Evolutionary conservation across 2,888 invertebrate species (phyloP).

Genomic region (Apotomis capreana): DNA sequence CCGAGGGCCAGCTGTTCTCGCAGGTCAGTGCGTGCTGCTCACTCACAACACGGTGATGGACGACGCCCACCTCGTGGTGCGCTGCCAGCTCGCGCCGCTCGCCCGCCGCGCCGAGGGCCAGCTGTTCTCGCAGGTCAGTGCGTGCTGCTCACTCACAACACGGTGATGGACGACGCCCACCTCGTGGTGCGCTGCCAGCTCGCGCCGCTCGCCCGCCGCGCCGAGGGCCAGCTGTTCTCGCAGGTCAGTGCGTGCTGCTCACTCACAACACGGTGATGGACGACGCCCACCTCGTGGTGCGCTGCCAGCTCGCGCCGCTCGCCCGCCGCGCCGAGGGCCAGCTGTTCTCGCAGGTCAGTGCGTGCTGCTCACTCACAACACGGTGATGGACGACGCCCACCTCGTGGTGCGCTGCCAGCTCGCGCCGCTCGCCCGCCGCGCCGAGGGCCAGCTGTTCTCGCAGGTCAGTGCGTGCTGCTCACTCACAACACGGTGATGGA

Average conservation of each 20-base stretch:
- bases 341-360: constrained; percentile 94
- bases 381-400: constrained; percentile 97
- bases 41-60: constrained; percentile 89
- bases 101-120: constrained; percentile 91
- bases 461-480: constrained; percentile 86
- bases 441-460: constrained; percentile 94
- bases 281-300: constrained; percentile 95
- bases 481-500: constrained; percentile 93
- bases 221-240: constrained; percentile 94
- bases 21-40: constrained; percentile 86
- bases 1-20: constrained; percentile 94
- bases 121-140: constrained; percentile 94
- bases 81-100: constrained; percentile 92
- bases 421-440: constrained; percentile 87
- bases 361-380: too few relatives aligned
- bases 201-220: constrained; percentile 87
- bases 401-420: constrained; percentile 95
- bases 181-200: constrained; percentile 95
- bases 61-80: constrained; percentile 95
- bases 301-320: constrained; percentile 92
- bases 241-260: constrained; percentile 86
- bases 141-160: too few relatives aligned
- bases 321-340: constrained; percentile 91
- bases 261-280: constrained; percentile 89
- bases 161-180: constrained; percentile 97